Conservation (phyloP, 2,888 invertebrate genomes). For the Noctua pronuba region DNA sequence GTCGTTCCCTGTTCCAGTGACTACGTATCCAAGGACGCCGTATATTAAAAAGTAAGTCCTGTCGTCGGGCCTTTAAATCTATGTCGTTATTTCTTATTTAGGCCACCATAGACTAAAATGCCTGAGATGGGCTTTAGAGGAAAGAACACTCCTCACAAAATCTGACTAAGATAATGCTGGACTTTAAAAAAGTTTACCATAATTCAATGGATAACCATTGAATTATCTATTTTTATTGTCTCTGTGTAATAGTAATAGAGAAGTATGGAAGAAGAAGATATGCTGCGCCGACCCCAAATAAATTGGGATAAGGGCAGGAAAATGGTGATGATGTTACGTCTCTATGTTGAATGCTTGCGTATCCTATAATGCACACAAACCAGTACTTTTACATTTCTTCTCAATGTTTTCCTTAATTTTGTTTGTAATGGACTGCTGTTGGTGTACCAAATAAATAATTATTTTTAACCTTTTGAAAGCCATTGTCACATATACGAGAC, state of each 20-base stretch:
- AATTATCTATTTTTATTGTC: too few relatives aligned
- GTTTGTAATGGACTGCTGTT: not conserved
- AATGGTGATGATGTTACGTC: too few relatives aligned
- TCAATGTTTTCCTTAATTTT: not conserved
- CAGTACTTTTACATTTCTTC: not conserved
- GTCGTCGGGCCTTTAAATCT: not conserved
- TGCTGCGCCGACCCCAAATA: too few relatives aligned
- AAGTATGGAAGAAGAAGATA: too few relatives aligned
- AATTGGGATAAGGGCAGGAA: too few relatives aligned
- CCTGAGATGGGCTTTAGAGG: not conserved
- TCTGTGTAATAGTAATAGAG: too few relatives aligned
- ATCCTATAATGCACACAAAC: not conserved
- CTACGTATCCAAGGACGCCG: slow-evolving; percentile 83
- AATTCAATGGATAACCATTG: too few relatives aligned
- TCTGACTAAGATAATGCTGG: not conserved
- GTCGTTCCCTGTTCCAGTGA: slow-evolving; percentile 84
- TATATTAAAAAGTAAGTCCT: slow-evolving; percentile 85
- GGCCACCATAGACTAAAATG: not conserved
- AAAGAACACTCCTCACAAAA: not conserved
- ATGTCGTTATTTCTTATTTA: not conserved
- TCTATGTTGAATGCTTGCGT: not conserved
- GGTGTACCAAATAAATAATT: too few relatives aligned
- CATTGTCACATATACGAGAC: too few relatives aligned
- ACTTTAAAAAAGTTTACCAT: not conserved
- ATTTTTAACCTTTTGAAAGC: too few relatives aligned